A percentile compares a stretch with the other conserved stretches of the same genome.
Evolutionary conservation across 2,888 invertebrate genomes (phyloP).

Genomic region (Dione vanillae): DNA sequence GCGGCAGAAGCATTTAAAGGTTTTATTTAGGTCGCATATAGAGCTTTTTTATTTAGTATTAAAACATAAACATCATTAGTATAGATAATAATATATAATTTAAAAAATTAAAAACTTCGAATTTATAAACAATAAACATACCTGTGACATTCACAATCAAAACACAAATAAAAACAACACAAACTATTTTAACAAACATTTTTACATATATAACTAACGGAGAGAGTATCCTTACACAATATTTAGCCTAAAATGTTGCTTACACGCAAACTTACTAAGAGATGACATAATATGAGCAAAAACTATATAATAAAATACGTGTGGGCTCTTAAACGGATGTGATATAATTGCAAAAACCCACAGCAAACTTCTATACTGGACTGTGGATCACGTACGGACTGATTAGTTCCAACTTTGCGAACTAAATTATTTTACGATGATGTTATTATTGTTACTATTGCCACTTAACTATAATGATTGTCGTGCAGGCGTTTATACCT

Average conservation of each 20-base stretch:
- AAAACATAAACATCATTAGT: not conserved
- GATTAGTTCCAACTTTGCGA: not conserved
- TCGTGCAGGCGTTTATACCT: not conserved
- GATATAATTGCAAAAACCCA: slow-evolving; percentile 17
- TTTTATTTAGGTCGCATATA: too few relatives aligned
- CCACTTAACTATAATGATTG: not conserved
- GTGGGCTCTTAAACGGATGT: slow-evolving; percentile 27
- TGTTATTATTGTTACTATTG: not conserved
- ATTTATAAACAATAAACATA: not conserved
- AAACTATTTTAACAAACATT: slow-evolving; percentile 7
- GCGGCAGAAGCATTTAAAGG: too few relatives aligned
- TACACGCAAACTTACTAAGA: not conserved
- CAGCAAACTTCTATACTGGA: not conserved
- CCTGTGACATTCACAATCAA: not conserved
- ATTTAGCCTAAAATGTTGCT: not conserved
- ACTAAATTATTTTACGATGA: not conserved
- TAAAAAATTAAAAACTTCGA: too few relatives aligned
- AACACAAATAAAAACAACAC: not conserved
- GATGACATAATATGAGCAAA: slow-evolving; percentile 21
- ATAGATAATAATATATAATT: not conserved
- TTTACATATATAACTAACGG: not conserved
- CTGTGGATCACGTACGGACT: not conserved
- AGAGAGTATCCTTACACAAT: slow-evolving; percentile 1
- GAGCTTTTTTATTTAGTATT: not conserved
- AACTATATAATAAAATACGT: not conserved